These are phyloP conservation scores for Sebastes steindachneri DNA, from an alignment of 2,797 vertebrate genomes.

Conservation along the genomic window DNA sequence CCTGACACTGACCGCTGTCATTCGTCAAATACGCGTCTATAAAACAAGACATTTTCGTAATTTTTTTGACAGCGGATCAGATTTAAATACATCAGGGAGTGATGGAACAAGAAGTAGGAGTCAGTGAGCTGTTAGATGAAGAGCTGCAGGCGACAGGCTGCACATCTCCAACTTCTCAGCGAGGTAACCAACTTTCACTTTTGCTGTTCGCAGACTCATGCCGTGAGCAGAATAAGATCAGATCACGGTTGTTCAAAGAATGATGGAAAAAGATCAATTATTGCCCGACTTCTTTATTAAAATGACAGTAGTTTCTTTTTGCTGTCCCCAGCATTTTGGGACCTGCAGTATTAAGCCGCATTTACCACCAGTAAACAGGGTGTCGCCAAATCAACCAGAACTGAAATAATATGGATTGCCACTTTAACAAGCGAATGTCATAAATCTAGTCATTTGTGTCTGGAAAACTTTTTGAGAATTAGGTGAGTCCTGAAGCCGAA, in stretches of 20 bases:
- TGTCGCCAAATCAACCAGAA: background rate
- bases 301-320: background rate
- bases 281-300: too few relatives aligned
- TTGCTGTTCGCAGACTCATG: too few relatives aligned
- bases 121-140: background rate
- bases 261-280: too few relatives aligned
- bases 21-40: background rate
- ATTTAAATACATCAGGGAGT: background rate
- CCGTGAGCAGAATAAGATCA: too few relatives aligned
- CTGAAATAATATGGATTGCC: background rate
- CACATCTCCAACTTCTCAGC: background rate
- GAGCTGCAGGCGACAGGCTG: background rate
- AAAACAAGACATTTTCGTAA: background rate
- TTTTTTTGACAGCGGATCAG: background rate
- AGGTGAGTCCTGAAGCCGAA: background rate
- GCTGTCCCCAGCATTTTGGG: background rate
- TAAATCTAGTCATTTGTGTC: background rate
- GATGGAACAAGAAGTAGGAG: background rate
- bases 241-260: too few relatives aligned
- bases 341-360: background rate
- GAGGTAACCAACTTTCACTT: too few relatives aligned
- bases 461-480: slow-evolving; percentile 20
- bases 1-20: background rate
- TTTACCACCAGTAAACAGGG: too few relatives aligned
- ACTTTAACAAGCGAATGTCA: background rate